Evolutionary conservation across 2,888 invertebrate species (phyloP), one percentile per base, ranked within the genome.

Genomic region (Corbicula japonica): DNA sequence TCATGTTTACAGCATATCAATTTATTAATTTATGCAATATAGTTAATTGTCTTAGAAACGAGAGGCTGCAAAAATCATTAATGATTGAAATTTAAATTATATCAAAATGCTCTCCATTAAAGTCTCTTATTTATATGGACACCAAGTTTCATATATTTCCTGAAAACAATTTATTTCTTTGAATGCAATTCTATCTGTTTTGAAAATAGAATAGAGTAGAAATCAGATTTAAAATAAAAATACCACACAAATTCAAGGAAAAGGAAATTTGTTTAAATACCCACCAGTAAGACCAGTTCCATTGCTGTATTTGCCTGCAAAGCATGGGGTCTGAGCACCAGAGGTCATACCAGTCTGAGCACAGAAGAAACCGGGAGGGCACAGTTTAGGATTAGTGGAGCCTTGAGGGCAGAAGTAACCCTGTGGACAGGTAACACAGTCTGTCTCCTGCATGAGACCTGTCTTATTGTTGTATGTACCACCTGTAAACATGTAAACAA

Each of bases 281-380:
- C 87, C 86, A 91, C 92, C 88, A 26, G 72, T 85, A 5, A 90
- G 83, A 26, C 90, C 90, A 0, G 80, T 81, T 0, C 72, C 76
- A 18, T 86, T 85, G 63, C 91, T 89, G 69, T 90, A 92, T 1
- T 91, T 92, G 21, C 92, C 92, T 2, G 90, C 87, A 1, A 92
- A 91, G 82, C 92, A 93, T 12, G 92, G 84, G 61, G 91, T 90
- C 77, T 91, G 88, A 44, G 80, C 80, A 6, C 90, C 91, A 0
- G 91, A 90, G 2, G 87, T 82, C 77, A 88, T 88, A 30, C 85
- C 80, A 1, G 74, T 82, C 2, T 50, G 8, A 1, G 85, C 79
- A 83, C 91, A 91, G 72, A 85, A 91, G 82, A 91, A 91, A 2
- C 91, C 91, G 8, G 87, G 85, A 0, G 91, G 91, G 80, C 91